Evolutionary conservation across 2,888 invertebrate species (phyloP), one percentile per base, ranked within the genome.

Genomic region (Melipona bicolor): DNA sequence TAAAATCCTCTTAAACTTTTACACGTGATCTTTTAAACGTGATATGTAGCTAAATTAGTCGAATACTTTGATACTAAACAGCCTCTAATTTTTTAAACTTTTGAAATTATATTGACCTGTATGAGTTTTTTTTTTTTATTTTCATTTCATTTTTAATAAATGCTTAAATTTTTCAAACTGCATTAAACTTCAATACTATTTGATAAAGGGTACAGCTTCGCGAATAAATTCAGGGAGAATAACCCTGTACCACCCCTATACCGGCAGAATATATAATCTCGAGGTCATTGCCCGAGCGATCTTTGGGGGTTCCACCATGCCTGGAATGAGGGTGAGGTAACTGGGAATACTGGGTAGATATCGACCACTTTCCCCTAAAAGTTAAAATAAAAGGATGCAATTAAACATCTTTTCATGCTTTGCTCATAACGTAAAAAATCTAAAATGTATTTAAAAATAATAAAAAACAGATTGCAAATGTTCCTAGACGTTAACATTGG

Each of bases 251-350:
- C 85, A 82, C 84, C 84, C 84, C 86, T 85, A 89, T 80, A 89
- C 86, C 62, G 74, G 74, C 86, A 67, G 88, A 90, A 87, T 90
- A 84, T 90, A 90, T 90, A 87, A 88, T 87, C 87, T 90, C 91
- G 93, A 88, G 93, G 93, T 93, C 93, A 93, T 93, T 92, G 93
- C 87, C 92, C 93, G 93, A 92, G 92, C 93, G 93, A 93, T 93
- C 93, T 93, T 93, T 92, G 92, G 93, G 90, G 91, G 91, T 93
- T 91, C 91, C 89, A 90, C 88, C 90, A 91, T 91, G 90, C 90
- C 88, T 89, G 89, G 87, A 85, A 89, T 76, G 88, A 92, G 92
- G 92, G 92, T 91, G 91, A 91, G 88, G 87, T 86, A 87, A 88
- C 89, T 90, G 88, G 86, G 86, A 87, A 88, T 89, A 90, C 89